Evolutionary conservation across 2,797 vertebrate genomes (phyloP).

Genomic region (Scolopax bukidnonensis): DNA sequence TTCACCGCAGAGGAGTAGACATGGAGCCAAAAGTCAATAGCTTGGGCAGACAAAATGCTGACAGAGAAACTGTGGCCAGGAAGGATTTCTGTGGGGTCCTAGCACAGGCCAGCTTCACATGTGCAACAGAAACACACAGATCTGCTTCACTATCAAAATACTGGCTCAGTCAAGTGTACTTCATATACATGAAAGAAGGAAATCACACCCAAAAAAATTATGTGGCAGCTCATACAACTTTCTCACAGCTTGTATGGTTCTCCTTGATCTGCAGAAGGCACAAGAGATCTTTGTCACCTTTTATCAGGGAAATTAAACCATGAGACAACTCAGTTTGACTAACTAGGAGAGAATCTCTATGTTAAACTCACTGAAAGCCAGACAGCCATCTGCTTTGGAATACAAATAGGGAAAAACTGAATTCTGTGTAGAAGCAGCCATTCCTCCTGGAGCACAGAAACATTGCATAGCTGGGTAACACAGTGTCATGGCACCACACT

Average conservation of each 20-base stretch:
- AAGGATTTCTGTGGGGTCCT: not conserved
- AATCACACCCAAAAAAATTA: not conserved
- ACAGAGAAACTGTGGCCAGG: not conserved
- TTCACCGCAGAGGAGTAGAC: not conserved
- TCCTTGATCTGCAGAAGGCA: not conserved
- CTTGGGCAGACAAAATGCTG: not conserved
- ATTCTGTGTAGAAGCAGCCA: not conserved
- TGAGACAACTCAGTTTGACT: not conserved
- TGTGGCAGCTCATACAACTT: not conserved
- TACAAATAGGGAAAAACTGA: not conserved
- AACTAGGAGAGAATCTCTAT: not conserved
- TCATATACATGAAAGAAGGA: not conserved
- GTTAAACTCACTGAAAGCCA: not conserved
- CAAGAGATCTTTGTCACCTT: not conserved
- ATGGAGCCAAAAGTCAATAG: not conserved
- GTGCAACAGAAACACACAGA: not conserved
- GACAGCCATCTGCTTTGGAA: accelerated
- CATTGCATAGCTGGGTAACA: accelerated
- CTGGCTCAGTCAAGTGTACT: not conserved
- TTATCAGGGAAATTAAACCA: not conserved
- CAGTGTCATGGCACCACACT: not conserved
- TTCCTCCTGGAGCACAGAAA: not conserved
- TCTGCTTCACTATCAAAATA: not conserved
- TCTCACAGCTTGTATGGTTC: not conserved
- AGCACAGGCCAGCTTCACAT: not conserved